Evolutionary conservation across 2,113 vertebrate genomes (phyloP).

Genomic region (Phasianus colchicus): DNA sequence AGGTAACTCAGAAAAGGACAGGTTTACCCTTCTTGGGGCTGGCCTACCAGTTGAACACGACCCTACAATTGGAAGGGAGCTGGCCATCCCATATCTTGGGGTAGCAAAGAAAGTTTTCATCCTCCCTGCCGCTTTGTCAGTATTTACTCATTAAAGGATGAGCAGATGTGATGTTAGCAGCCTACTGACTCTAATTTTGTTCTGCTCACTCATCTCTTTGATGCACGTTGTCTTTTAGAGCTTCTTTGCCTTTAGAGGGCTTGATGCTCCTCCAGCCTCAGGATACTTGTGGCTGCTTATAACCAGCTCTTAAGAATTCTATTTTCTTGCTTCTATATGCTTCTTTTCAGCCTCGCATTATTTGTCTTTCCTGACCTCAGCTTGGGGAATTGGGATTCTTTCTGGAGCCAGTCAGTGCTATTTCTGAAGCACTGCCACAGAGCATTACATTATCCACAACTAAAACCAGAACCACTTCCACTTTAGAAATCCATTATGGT

Average conservation of each 20-base stretch:
- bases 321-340: background rate
- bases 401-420: background rate
- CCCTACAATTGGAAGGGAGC: background rate
- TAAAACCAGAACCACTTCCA: background rate
- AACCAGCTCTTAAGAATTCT: background rate
- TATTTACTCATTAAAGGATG: background rate
- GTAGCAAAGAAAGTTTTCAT: background rate
- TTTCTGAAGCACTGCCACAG: conserved; percentile 8
- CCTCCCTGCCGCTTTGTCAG: background rate
- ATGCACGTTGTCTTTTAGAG: background rate
- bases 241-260: background rate
- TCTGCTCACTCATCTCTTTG: background rate
- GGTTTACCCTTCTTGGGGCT: background rate
- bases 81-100: background rate
- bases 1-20: background rate
- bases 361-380: conserved; percentile 11
- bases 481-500: background rate
- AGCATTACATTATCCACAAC: background rate
- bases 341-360: background rate
- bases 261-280: background rate
- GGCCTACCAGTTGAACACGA: background rate
- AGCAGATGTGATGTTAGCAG: background rate
- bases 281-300: background rate
- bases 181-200: background rate
- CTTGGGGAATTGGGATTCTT: background rate